Evolutionary conservation across 2,888 invertebrate genomes (phyloP).

Genomic region (Pseudanteris insignis): DNA sequence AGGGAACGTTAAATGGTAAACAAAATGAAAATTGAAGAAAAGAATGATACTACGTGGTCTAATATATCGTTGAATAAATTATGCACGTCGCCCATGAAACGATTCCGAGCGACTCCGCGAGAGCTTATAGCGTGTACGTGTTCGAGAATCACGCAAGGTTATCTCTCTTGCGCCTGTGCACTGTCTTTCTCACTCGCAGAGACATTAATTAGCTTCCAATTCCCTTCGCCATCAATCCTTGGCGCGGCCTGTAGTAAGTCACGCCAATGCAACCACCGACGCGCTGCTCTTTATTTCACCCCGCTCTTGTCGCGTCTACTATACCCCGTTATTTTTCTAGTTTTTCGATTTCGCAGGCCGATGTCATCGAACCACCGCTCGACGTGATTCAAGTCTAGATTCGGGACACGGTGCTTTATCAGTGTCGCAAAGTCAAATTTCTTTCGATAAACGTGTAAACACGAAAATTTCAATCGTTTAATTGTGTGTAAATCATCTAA

Average conservation of each 20-base stretch:
- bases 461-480: too few species aligned
- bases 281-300: constrained; percentile 36
- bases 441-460: too few species aligned
- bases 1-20: constrained; percentile 16
- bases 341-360: too few species aligned
- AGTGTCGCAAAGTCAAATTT: too few species aligned
- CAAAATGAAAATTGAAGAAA: constrained; percentile 36
- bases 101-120: constrained; percentile 27
- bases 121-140: constrained; percentile 36
- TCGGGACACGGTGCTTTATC: too few species aligned
- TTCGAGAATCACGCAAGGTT: constrained; percentile 51
- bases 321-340: neutral
- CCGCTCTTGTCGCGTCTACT: neutral
- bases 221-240: constrained; percentile 55
- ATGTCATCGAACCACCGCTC: too few species aligned
- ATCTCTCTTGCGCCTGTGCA: constrained; percentile 47
- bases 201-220: constrained; percentile 58
- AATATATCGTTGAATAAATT: constrained; percentile 45
- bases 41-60: constrained; percentile 34
- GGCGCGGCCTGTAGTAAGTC: constrained; percentile 37
- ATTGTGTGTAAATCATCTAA: too few species aligned
- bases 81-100: constrained; percentile 34
- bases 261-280: constrained; percentile 26
- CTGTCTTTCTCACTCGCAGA: constrained; percentile 43
- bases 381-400: too few species aligned